Percentiles rank a stretch among this genome's conserved stretches.
Evolutionary conservation across 64 coral and sea anemone species (phyloP).

Genomic region (Orbicella faveolata): DNA sequence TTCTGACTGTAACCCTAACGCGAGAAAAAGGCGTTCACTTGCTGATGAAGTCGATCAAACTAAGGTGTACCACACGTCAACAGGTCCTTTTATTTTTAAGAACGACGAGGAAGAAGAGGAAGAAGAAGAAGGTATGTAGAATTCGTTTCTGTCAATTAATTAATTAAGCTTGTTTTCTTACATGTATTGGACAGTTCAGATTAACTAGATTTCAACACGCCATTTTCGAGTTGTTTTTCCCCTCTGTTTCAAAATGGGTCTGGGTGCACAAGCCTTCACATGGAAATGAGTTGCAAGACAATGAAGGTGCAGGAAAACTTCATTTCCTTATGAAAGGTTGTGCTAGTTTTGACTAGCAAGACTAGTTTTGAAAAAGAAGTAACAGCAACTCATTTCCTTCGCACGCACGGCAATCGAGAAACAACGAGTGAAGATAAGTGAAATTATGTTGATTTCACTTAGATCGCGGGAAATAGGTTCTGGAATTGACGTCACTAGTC

Average conservation of each 20-base stretch:
- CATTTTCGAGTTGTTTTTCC: not conserved
- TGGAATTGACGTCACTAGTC: too few species aligned
- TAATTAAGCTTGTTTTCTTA: not conserved
- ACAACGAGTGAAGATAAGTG: too few species aligned
- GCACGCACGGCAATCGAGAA: too few species aligned
- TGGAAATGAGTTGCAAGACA: too few species aligned
- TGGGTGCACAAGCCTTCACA: too few species aligned
- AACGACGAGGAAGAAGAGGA: not conserved
- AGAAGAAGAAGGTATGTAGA: not conserved
- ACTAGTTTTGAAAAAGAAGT: too few species aligned
- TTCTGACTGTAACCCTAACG: not conserved
- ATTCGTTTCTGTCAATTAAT: not conserved
- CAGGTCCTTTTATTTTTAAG: not conserved
- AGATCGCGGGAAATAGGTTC: too few species aligned
- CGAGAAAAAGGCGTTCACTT: not conserved
- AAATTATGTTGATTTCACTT: too few species aligned
- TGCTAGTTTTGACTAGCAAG: too few species aligned
- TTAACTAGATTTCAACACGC: not conserved
- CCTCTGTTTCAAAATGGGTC: not conserved
- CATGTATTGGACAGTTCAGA: not conserved
- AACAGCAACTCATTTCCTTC: too few species aligned
- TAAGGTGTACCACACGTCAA: not conserved
- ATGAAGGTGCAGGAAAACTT: too few species aligned
- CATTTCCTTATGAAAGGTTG: too few species aligned
- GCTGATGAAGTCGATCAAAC: not conserved